phyloP scores from a whole-genome alignment of 1,140 invertebrate genomes.

The Euschistus heros region DNA sequence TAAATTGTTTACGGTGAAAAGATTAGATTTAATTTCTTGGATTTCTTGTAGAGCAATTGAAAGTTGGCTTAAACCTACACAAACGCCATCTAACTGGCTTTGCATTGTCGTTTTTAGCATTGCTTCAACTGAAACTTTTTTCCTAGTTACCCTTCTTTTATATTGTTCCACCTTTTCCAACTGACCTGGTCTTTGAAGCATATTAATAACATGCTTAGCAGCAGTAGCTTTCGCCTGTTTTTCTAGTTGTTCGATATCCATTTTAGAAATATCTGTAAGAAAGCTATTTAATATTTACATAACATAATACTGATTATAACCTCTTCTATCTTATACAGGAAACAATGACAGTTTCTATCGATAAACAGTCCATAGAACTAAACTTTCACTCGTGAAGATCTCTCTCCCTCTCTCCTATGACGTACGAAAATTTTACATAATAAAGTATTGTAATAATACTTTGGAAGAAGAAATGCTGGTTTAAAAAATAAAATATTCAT shows the following conservation, averaged over 20 bases:
- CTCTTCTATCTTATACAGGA: no score
- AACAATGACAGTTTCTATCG: no score
- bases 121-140: constrained; percentile 91
- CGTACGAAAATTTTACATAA: no score
- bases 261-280: not conserved
- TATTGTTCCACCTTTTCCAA: constrained; percentile 91
- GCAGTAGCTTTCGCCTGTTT: constrained; percentile 72
- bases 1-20: constrained; percentile 48
- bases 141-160: constrained; percentile 62
- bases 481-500: no score
- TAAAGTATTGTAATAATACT: no score
- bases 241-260: constrained; percentile 53
- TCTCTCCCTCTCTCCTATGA: no score
- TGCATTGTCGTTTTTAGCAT: constrained; percentile 98
- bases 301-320: no score
- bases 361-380: no score
- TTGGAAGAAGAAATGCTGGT: no score
- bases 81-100: constrained; percentile 91
- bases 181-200: constrained; percentile 89
- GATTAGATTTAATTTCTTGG: constrained; percentile 47
- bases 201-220: constrained; percentile 81
- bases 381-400: no score
- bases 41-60: constrained; percentile 75
- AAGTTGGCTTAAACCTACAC: constrained; percentile 84
- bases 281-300: no score